These are phyloP conservation scores for Osmerus mordax DNA, from an alignment of 2,113 vertebrate genomes.

Conservation along the genomic window DNA sequence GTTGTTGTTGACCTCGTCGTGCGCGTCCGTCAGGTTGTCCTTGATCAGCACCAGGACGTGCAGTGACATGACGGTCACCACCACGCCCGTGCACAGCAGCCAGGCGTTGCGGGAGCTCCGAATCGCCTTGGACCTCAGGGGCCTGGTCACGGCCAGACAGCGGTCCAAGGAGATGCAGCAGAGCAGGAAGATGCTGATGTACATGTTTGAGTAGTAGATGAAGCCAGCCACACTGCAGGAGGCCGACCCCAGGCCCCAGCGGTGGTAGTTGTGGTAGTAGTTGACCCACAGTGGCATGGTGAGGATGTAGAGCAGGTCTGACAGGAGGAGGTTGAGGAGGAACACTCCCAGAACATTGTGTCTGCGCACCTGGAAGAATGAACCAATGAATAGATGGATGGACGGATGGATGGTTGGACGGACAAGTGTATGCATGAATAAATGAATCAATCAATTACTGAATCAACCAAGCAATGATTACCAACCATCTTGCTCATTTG, in stretches of 20 bases:
- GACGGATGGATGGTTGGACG: no score
- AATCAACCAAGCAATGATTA: no score
- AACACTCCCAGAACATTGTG: slow-evolving; percentile 74
- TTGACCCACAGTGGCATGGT: slow-evolving; percentile 78
- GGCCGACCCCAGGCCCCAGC: slow-evolving; percentile 48
- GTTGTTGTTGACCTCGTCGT: slow-evolving; percentile 29
- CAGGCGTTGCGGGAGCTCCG: slow-evolving; percentile 61
- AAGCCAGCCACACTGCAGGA: slow-evolving; percentile 74
- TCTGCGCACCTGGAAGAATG: slow-evolving; percentile 6
- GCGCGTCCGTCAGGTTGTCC: slow-evolving; percentile 48
- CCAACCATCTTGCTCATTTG: no score
- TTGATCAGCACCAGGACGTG: slow-evolving; percentile 59
- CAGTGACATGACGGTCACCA: slow-evolving; percentile 27
- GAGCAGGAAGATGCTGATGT: slow-evolving; percentile 74
- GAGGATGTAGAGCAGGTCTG: slow-evolving; percentile 71
- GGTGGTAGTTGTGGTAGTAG: slow-evolving; percentile 67
- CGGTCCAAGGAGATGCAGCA: slow-evolving; percentile 79
- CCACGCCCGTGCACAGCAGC: slow-evolving; percentile 52
- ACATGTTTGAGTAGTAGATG: slow-evolving; percentile 79
- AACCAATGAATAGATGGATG: no score
- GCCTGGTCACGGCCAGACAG: slow-evolving; percentile 69
- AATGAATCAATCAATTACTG: no score
- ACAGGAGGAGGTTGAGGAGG: slow-evolving; percentile 69
- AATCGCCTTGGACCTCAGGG: slow-evolving; percentile 59
- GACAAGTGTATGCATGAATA: no score